phyloP scores from a whole-genome alignment of 2,113 vertebrate genomes.

The Numenius arquata region DNA sequence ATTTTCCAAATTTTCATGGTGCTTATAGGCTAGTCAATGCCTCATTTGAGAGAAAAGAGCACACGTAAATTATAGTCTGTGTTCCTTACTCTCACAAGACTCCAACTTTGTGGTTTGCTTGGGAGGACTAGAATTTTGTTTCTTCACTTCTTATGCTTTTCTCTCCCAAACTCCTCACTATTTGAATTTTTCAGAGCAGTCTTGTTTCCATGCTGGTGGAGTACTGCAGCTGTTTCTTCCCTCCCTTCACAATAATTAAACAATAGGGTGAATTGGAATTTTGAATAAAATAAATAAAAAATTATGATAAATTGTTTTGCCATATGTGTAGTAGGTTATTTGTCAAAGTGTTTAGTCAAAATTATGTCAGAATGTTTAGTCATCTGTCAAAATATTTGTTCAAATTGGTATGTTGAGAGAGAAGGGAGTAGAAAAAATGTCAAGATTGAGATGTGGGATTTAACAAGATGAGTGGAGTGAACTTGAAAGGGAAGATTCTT shows the following conservation, averaged over 20 bases:
- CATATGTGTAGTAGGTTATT: neutral
- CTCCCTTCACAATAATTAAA: neutral
- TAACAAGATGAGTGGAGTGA: neutral
- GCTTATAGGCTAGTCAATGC: neutral
- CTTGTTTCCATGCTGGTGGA: neutral
- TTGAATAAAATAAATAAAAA: neutral
- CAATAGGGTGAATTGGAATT: neutral
- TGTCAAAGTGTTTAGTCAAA: neutral
- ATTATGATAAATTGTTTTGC: neutral
- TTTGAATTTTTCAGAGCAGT: neutral
- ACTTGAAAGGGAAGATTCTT: neutral
- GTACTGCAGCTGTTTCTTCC: neutral
- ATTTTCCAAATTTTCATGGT: neutral
- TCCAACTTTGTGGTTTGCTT: neutral
- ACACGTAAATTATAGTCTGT: neutral
- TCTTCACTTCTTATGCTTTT: neutral
- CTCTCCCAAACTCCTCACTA: neutral
- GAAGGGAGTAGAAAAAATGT: neutral
- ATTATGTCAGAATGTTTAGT: neutral
- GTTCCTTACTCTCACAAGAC: neutral
- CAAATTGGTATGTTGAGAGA: neutral
- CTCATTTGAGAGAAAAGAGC: neutral
- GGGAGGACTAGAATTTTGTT: neutral
- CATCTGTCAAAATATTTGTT: neutral
- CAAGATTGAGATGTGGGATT: neutral